Conservation (phyloP, 2,113 vertebrate species). For the Caretta caretta region DNA sequence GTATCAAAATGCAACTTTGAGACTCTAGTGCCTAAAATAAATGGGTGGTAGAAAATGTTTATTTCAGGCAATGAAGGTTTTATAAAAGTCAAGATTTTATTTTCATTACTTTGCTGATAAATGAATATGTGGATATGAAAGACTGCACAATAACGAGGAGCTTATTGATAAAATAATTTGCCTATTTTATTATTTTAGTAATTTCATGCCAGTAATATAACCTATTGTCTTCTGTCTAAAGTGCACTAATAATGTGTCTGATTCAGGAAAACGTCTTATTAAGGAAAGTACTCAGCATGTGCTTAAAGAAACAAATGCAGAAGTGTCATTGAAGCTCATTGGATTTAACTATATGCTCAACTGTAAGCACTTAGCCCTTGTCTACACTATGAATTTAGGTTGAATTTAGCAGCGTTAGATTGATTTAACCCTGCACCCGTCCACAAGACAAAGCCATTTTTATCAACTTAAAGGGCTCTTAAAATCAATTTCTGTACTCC, state of each 20-base stretch:
- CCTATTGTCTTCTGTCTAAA: background rate
- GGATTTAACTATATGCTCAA: background rate
- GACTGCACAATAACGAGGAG: slow-evolving; percentile 12
- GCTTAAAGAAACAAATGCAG: background rate
- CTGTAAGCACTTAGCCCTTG: background rate
- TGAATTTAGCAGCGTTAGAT: too few relatives aligned
- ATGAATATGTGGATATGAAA: background rate
- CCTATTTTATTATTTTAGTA: slow-evolving; percentile 23
- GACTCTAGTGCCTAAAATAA: slow-evolving; percentile 24
- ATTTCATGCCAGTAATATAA: background rate
- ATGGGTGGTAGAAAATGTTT: slow-evolving; percentile 17
- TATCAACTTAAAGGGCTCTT: too few relatives aligned
- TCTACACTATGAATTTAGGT: too few relatives aligned
- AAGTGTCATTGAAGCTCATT: background rate
- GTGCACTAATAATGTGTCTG: background rate
- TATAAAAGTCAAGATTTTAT: slow-evolving; percentile 22
- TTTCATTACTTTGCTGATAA: slow-evolving; percentile 33
- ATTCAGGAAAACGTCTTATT: background rate
- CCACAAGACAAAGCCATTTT: too few relatives aligned
- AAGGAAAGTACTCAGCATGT: background rate
- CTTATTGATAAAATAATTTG: slow-evolving; percentile 44
- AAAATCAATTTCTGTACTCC: too few relatives aligned
- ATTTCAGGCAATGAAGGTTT: slow-evolving; percentile 16
- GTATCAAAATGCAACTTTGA: slow-evolving; percentile 34
- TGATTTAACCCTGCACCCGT: too few relatives aligned